A percentile compares a stretch with the other conserved stretches of the same genome.
Evolutionary conservation across 1,140 invertebrate species (phyloP).

Genomic region (Caenorhabditis brenneri): DNA sequence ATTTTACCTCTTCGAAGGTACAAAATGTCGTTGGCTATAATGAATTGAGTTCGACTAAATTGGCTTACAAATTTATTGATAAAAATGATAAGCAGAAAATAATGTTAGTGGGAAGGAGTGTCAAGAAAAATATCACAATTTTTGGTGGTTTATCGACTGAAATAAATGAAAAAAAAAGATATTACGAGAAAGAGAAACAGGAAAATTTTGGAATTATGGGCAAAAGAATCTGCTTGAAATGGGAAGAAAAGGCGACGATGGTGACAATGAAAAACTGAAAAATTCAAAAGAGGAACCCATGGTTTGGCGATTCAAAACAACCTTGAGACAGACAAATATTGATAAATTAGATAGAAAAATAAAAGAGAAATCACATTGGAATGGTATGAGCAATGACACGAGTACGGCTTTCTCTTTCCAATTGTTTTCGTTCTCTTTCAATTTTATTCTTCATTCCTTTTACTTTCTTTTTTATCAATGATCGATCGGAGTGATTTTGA

Average conservation of each 20-base stretch:
- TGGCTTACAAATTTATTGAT: not conserved
- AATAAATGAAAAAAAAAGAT: not conserved
- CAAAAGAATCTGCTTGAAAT: not conserved
- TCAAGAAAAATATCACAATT: conserved; percentile 16
- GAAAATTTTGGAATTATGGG: not conserved
- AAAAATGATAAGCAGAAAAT: not conserved
- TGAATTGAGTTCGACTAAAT: not conserved
- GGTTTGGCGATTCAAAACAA: conserved; percentile 34
- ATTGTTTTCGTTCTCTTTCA: conserved; percentile 65
- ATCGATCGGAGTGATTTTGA: conserved; percentile 69
- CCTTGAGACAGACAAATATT: conserved; percentile 9
- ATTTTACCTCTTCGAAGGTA: not conserved
- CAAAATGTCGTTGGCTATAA: not conserved
- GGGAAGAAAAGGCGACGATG: conserved; percentile 30
- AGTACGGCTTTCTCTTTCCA: conserved; percentile 67
- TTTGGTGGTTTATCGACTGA: not conserved
- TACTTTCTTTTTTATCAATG: conserved; percentile 69
- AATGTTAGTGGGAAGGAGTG: not conserved
- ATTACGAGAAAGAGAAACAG: no score
- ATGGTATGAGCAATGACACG: conserved; percentile 46
- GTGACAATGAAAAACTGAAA: not conserved
- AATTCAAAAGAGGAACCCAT: not conserved
- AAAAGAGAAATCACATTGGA: conserved; percentile 17
- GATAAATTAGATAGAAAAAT: not conserved
- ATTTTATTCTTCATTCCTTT: conserved; percentile 68